phyloP scores from a whole-genome alignment of 2,797 vertebrate species.

The Chloroceryle inda region DNA sequence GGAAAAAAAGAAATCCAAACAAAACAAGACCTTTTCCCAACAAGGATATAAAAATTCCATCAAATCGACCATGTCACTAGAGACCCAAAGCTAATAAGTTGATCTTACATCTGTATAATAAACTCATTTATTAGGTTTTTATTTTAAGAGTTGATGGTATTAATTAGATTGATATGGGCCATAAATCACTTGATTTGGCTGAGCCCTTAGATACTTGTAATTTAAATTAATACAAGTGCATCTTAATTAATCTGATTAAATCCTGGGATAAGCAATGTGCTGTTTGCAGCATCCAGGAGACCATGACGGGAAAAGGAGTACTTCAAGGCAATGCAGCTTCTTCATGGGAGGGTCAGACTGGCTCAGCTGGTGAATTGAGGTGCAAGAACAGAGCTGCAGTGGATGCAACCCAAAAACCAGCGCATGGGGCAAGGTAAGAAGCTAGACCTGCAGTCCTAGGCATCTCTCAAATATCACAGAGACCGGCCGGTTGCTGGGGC shows the following conservation, averaged over 20 bases:
- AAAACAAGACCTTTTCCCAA: background rate
- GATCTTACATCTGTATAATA: conserved; percentile 47
- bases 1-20: background rate
- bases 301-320: background rate
- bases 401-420: background rate
- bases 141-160: conserved; percentile 70
- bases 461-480: accelerated
- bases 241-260: conserved; percentile 74
- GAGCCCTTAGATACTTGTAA: conserved; percentile 63
- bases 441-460: background rate
- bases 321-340: background rate
- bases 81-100: conserved; percentile 38
- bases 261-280: background rate
- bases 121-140: conserved; percentile 68
- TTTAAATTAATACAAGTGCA: conserved; percentile 68
- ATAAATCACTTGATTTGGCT: conserved; percentile 69
- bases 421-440: accelerated
- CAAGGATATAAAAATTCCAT: conserved; percentile 1
- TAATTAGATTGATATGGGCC: conserved; percentile 70
- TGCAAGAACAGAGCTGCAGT: background rate
- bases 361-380: background rate
- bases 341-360: background rate
- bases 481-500: background rate
- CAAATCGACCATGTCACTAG: background rate
- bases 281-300: background rate